Evolutionary conservation across 2,797 vertebrate genomes (phyloP).

Genomic region (Gallinago solitaria): DNA sequence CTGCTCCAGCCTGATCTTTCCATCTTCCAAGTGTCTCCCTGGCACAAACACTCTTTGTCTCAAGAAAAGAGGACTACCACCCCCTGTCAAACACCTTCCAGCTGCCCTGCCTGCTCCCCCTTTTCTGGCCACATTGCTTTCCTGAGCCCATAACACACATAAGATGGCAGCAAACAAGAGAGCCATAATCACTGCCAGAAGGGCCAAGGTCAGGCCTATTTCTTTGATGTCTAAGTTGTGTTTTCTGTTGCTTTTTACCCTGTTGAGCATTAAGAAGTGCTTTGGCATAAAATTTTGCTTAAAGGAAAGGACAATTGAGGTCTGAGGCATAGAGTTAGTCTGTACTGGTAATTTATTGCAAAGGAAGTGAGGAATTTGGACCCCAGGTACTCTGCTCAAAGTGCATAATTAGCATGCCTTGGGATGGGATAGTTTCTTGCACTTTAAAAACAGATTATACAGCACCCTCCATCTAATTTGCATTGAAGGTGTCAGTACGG

Average conservation of each 20-base stretch:
- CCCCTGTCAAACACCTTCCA: background rate
- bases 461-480: background rate
- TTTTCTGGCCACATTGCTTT: background rate
- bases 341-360: background rate
- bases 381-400: background rate
- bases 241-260: background rate
- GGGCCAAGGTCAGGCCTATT: background rate
- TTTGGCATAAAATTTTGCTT: background rate
- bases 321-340: background rate
- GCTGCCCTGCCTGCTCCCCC: background rate
- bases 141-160: background rate
- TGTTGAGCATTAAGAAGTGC: background rate
- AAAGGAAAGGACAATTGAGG: background rate
- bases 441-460: background rate
- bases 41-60: background rate
- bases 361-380: background rate
- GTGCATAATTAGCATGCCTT: background rate
- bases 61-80: background rate
- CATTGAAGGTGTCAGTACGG: background rate
- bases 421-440: background rate
- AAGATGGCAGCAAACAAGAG: background rate
- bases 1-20: background rate
- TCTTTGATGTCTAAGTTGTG: background rate
- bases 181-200: background rate
- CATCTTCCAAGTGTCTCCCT: background rate